A percentile compares a stretch with the other conserved stretches of the same genome.
These are phyloP conservation scores for Australoheros facetus DNA, from an alignment of 2,797 vertebrate genomes.

Conservation along the genomic window DNA sequence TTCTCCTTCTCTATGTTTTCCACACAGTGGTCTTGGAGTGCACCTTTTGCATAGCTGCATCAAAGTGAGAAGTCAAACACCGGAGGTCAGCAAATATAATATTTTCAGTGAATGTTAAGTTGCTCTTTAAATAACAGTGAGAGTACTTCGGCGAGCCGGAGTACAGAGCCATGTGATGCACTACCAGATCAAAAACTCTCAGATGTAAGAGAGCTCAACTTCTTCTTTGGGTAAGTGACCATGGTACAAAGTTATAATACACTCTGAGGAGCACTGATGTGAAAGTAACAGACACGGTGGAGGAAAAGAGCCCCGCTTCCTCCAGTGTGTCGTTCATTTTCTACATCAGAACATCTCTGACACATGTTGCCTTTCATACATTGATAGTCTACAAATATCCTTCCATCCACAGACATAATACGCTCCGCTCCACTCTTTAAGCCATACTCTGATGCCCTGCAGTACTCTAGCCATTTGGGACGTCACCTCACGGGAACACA, in stretches of 20 bases:
- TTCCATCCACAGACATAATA: constrained; percentile 79
- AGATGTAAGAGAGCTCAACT: neutral
- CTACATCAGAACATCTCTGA: neutral
- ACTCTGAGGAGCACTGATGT: neutral
- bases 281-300: neutral
- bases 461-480: constrained; percentile 56
- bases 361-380: no score
- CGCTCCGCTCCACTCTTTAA: constrained; percentile 78
- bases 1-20: neutral
- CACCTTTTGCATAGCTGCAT: neutral
- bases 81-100: neutral
- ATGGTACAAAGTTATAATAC: constrained; percentile 24
- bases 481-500: constrained; percentile 73
- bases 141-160: neutral
- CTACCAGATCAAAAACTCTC: neutral
- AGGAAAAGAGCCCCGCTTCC: neutral
- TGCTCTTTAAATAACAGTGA: neutral
- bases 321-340: neutral
- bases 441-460: constrained; percentile 74
- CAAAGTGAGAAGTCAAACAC: neutral
- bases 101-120: neutral
- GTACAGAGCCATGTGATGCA: neutral
- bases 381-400: constrained; percentile 8
- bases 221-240: constrained; percentile 8
- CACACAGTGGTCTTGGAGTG: neutral